These are phyloP conservation scores for Ctenomys sociabilis DNA, from an alignment of 2,113 vertebrate species.

Conservation along the genomic window DNA sequence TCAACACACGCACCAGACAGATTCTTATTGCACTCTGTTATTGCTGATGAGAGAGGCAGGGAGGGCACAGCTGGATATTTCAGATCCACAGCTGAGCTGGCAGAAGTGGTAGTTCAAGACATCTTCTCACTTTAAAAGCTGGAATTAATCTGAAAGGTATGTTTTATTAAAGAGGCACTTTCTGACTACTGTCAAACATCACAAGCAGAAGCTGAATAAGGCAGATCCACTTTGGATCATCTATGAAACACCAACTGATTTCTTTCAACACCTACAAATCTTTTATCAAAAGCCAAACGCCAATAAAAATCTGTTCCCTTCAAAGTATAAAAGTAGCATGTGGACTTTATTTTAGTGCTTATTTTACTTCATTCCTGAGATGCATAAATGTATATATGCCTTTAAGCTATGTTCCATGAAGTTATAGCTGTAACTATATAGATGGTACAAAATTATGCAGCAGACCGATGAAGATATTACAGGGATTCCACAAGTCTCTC, in stretches of 20 bases:
- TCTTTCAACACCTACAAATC: background rate
- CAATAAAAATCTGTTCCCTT: background rate
- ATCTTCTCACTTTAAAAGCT: constrained; percentile 72
- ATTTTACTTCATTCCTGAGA: constrained; percentile 42
- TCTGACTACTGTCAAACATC: constrained; percentile 23
- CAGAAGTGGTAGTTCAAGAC: constrained; percentile 62
- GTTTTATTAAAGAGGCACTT: constrained; percentile 69
- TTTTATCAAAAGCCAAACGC: background rate
- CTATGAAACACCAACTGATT: background rate
- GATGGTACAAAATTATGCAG: background rate
- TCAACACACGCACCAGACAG: constrained; percentile 78
- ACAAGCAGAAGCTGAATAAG: background rate
- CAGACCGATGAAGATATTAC: background rate
- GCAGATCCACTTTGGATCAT: background rate
- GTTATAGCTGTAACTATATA: background rate
- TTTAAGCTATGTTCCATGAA: background rate
- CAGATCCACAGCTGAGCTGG: constrained; percentile 75
- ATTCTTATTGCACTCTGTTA: constrained; percentile 71
- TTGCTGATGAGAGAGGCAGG: constrained; percentile 58
- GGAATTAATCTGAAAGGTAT: constrained; percentile 70
- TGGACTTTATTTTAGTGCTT: background rate
- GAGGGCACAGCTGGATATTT: constrained; percentile 71
- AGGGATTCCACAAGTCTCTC: background rate
- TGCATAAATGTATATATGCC: background rate
- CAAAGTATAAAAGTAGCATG: background rate